Percentiles rank a stretch among this genome's conserved stretches.
These are phyloP conservation scores for Tragulus kanchil DNA, from an alignment of 2,113 vertebrate genomes.

Conservation along the genomic window DNA sequence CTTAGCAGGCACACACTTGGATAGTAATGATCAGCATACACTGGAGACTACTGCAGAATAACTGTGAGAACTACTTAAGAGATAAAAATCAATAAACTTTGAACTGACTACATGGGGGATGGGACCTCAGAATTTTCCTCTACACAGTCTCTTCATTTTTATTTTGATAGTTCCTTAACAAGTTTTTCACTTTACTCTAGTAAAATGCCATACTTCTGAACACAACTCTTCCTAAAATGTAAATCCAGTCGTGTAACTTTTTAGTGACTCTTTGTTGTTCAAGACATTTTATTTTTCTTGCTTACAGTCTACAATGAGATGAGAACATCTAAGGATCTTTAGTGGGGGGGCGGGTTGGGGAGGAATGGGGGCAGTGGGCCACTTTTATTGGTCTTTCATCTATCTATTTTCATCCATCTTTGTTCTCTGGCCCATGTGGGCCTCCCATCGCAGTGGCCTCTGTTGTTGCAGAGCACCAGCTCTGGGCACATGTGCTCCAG, in stretches of 20 bases:
- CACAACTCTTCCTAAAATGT: neutral
- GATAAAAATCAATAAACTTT: neutral
- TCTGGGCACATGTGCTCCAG: too few species aligned
- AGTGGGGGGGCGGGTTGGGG: too few species aligned
- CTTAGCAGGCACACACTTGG: too few species aligned
- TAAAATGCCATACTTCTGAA: neutral
- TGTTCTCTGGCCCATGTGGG: too few species aligned
- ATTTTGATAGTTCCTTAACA: neutral
- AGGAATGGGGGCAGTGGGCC: too few species aligned
- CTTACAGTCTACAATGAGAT: neutral
- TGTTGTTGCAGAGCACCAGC: too few species aligned
- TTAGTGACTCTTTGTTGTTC: neutral
- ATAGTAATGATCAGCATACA: neutral
- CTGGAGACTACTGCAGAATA: neutral
- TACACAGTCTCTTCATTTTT: neutral
- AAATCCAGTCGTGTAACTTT: neutral
- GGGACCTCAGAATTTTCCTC: neutral
- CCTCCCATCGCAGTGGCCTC: too few species aligned
- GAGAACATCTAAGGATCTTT: neutral
- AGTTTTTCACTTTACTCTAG: neutral
- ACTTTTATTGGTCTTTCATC: too few species aligned
- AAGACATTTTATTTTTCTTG: neutral
- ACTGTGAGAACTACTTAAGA: neutral
- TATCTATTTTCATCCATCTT: too few species aligned
- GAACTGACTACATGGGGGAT: neutral